phyloP scores from a whole-genome alignment of 2,113 vertebrate species.

The Silurus asotus region DNA sequence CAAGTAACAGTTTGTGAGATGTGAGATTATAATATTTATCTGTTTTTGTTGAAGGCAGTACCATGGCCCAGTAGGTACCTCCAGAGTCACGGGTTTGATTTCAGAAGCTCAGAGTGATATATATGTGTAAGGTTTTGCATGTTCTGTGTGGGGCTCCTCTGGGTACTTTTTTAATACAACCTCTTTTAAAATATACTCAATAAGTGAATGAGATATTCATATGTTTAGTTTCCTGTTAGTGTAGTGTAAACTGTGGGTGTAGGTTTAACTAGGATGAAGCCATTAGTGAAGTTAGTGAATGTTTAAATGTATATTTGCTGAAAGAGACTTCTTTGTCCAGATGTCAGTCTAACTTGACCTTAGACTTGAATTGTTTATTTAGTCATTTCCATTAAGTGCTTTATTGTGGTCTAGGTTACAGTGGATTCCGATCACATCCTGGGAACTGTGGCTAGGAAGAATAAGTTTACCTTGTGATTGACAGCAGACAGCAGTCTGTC shows the following conservation, averaged over 20 bases:
- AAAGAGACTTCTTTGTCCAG: neutral
- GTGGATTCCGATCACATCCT: neutral
- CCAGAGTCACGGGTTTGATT: slow-evolving; percentile 38
- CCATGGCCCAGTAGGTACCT: neutral
- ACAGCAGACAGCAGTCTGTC: neutral
- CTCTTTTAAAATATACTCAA: neutral
- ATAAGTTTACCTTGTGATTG: neutral
- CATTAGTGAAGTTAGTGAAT: neutral
- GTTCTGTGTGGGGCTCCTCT: neutral
- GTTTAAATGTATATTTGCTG: neutral
- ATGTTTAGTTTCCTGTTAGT: neutral
- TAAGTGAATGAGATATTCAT: neutral
- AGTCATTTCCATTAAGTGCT: neutral
- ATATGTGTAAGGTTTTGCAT: neutral
- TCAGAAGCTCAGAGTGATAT: neutral
- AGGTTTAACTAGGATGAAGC: neutral
- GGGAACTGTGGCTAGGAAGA: neutral
- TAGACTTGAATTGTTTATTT: neutral
- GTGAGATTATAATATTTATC: neutral
- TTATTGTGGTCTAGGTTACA: neutral
- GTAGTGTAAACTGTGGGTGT: neutral
- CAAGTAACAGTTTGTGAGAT: neutral
- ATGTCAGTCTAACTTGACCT: neutral
- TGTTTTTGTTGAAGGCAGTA: neutral
- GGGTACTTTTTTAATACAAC: neutral